phyloP scores from a whole-genome alignment of 2,797 vertebrate genomes.

The Diplodus sargus region DNA sequence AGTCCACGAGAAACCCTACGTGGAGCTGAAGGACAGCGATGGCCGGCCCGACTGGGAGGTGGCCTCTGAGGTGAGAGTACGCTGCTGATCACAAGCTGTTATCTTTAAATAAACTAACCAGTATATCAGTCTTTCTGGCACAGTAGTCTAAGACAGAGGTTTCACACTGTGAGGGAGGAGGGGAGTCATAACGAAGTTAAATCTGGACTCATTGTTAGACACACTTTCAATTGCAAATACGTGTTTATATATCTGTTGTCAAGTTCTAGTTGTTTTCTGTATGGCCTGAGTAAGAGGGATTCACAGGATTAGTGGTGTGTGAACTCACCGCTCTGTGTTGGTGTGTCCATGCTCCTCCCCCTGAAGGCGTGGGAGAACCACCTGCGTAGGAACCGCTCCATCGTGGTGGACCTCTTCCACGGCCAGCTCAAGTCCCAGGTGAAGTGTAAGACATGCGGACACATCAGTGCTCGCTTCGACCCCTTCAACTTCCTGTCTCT shows the following conservation, averaged over 20 bases:
- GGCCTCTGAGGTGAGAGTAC: conserved; percentile 91
- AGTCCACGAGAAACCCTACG: conserved; percentile 98
- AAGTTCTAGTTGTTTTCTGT: conserved; percentile 18
- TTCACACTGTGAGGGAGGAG: not conserved
- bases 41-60: conserved; percentile 97
- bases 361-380: conserved; percentile 98
- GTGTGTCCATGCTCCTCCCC: not conserved
- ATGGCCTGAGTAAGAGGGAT: conserved; percentile 7
- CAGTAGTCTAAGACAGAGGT: not conserved
- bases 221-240: not conserved
- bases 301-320: conserved; percentile 23
- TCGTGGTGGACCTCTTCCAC: conserved; percentile 98
- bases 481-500: conserved; percentile 99
- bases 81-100: not conserved
- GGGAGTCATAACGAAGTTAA: not conserved
- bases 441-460: conserved; percentile 98
- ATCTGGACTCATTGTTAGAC: not conserved
- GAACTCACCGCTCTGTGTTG: conserved; percentile 13
- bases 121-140: not conserved
- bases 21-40: conserved; percentile 97
- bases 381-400: conserved; percentile 96
- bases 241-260: not conserved
- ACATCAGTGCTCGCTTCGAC: conserved; percentile 98
- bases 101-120: not conserved
- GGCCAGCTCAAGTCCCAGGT: conserved; percentile 99